Percentiles rank a stretch among this genome's conserved stretches.
Conservation (phyloP, 2,888 invertebrate species). For the Melanotus villosus region DNA sequence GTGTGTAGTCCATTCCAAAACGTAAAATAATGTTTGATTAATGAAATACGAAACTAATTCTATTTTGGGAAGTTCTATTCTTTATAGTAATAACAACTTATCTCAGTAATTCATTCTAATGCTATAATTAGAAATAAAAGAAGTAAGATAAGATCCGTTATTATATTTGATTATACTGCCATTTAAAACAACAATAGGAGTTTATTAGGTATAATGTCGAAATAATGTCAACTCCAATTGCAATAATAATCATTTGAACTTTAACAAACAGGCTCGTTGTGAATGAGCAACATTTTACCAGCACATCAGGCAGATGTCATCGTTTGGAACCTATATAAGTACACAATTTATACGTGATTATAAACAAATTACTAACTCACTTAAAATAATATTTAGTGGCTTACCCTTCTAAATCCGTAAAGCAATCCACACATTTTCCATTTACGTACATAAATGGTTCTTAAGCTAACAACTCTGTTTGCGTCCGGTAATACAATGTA, state of each 20-base stretch:
- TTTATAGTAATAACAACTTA: too few species aligned
- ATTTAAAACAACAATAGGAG: too few species aligned
- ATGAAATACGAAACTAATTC: too few species aligned
- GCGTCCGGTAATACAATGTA: slow-evolving; percentile 33
- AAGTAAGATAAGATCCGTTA: too few species aligned
- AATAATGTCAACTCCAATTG: too few species aligned
- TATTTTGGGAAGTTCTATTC: too few species aligned
- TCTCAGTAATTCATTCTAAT: too few species aligned
- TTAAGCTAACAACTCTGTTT: slow-evolving; percentile 47
- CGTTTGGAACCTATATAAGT: slow-evolving; percentile 24
- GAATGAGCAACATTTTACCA: slow-evolving; percentile 5
- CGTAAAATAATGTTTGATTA: too few species aligned
- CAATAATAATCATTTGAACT: background rate
- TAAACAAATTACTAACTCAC: slow-evolving; percentile 43
- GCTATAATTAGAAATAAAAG: too few species aligned
- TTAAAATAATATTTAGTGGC: slow-evolving; percentile 29
- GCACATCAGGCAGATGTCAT: slow-evolving; percentile 25
- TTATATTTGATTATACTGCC: too few species aligned
- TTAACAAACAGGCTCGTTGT: slow-evolving; percentile 9
- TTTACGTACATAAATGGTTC: slow-evolving; percentile 21
- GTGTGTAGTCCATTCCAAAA: too few species aligned
- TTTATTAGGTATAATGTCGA: too few species aligned
- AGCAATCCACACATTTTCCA: slow-evolving; percentile 17
- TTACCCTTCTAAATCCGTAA: slow-evolving; percentile 27
- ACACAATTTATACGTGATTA: slow-evolving; percentile 36